Evolutionary conservation across 1,140 invertebrate genomes (phyloP).

Genomic region (Drosophila rhopaloa): DNA sequence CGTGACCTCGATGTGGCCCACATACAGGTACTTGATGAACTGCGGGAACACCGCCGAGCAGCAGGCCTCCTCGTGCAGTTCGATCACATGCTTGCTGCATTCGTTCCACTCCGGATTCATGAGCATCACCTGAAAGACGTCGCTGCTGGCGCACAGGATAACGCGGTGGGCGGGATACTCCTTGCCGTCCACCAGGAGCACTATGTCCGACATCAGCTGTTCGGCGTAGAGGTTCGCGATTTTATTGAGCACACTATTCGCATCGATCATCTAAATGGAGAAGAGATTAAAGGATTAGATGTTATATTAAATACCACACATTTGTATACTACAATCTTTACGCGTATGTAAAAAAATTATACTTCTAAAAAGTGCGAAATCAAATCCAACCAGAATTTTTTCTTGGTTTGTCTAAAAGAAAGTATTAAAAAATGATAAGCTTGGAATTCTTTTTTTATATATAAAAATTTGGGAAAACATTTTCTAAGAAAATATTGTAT

Average conservation of each 20-base stretch:
- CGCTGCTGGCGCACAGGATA: conserved; percentile 96
- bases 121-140: conserved; percentile 98
- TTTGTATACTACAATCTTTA: too few species aligned
- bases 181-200: conserved; percentile 91
- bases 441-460: too few species aligned
- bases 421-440: too few species aligned
- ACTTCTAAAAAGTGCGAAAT: too few species aligned
- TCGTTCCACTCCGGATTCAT: conserved; percentile 97
- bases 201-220: conserved; percentile 94
- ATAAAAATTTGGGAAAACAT: too few species aligned
- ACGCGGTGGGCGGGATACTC: conserved; percentile 95
- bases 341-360: too few species aligned
- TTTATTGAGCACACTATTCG: conserved; percentile 90
- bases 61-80: conserved; percentile 93
- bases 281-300: neutral
- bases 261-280: conserved; percentile 90
- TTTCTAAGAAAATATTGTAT: too few species aligned
- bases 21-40: conserved; percentile 97
- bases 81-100: conserved; percentile 92
- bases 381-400: too few species aligned
- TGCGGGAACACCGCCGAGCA: conserved; percentile 94
- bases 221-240: conserved; percentile 93
- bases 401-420: too few species aligned
- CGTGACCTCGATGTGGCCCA: conserved; percentile 94
- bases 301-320: neutral